Evolutionary conservation across 1,140 invertebrate species (phyloP).

Genomic region (Pissodes strobi): DNA sequence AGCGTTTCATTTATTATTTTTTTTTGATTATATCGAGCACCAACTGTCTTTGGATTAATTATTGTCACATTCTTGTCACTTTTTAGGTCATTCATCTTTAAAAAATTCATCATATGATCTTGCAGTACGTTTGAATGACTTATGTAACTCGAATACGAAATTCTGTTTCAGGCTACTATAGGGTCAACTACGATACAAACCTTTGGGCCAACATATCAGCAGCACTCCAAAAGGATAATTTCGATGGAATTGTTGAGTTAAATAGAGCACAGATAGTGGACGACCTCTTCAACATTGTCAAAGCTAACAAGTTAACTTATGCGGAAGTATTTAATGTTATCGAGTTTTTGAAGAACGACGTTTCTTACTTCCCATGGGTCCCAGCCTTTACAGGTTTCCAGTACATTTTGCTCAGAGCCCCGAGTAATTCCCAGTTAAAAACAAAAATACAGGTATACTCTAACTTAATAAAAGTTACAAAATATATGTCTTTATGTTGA

Average conservation of each 20-base stretch:
- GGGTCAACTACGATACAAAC: constrained; percentile 74
- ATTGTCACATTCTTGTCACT: too few species aligned
- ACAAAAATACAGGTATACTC: too few species aligned
- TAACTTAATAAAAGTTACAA: too few species aligned
- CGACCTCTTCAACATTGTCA: constrained; percentile 70
- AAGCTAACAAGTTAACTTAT: constrained; percentile 56
- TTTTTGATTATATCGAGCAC: too few species aligned
- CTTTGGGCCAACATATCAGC: constrained; percentile 68
- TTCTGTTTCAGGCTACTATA: constrained; percentile 71
- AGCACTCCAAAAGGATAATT: constrained; percentile 57
- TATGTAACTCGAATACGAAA: too few species aligned
- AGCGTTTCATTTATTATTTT: too few species aligned
- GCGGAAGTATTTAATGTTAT: constrained; percentile 61
- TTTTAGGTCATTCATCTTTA: too few species aligned
- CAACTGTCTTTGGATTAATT: too few species aligned
- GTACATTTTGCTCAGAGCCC: not conserved
- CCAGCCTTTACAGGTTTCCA: constrained; percentile 59
- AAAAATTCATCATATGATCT: too few species aligned
- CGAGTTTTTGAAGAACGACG: constrained; percentile 64
- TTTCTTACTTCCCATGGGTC: constrained; percentile 67
- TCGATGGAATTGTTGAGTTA: constrained; percentile 62
- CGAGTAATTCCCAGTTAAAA: too few species aligned
- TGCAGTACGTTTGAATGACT: too few species aligned
- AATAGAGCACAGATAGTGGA: constrained; percentile 82
- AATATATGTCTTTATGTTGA: too few species aligned